A percentile compares a stretch with the other conserved stretches of the same genome.
phyloP scores from a whole-genome alignment of 2,888 invertebrate species.

The Eueremaeus valkanovi region DNA sequence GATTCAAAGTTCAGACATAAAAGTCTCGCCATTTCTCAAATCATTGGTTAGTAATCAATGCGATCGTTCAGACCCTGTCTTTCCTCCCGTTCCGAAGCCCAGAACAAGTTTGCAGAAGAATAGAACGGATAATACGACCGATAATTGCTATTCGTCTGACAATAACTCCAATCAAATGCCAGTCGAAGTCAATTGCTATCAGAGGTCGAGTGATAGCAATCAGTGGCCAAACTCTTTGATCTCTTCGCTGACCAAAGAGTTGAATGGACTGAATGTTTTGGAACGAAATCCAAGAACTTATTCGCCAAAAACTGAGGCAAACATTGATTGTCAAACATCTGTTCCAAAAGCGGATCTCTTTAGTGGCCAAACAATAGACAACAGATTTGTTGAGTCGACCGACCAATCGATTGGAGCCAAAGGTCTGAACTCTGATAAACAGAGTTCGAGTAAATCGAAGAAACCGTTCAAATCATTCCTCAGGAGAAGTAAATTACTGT shows the following conservation, averaged over 20 bases:
- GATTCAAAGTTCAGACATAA: constrained; percentile 4
- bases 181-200: not conserved
- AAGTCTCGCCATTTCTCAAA: not conserved
- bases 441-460: constrained; percentile 3
- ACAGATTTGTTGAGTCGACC: not conserved
- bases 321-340: not conserved
- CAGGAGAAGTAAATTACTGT: constrained; percentile 17
- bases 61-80: not conserved
- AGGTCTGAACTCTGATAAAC: not conserved
- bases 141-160: not conserved
- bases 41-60: not conserved
- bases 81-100: not conserved
- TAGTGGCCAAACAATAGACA: not conserved
- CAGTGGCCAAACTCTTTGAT: constrained; percentile 2
- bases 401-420: not conserved
- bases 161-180: too few species aligned
- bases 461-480: constrained; percentile 17
- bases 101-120: constrained; percentile 9
- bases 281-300: not conserved
- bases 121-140: not conserved
- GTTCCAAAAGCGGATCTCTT: not conserved
- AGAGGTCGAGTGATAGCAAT: not conserved
- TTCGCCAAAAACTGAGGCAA: not conserved
- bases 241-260: not conserved
- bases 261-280: not conserved